Base-by-base conservation (phyloP, 2,113 vertebrate genomes). In the Lasiurus borealis region DNA sequence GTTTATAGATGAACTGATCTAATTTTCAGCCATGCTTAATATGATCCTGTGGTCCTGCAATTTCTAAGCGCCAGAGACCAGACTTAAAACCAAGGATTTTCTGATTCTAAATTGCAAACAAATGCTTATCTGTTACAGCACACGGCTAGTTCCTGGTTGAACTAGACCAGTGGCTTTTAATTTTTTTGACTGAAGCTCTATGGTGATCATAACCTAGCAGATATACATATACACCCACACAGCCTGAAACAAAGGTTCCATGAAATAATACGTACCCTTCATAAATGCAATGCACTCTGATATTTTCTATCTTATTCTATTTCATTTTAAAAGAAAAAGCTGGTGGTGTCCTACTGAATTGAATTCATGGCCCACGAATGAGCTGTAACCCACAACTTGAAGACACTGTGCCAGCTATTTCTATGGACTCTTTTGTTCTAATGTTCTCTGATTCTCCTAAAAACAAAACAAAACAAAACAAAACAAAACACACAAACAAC, bases 401-500 rank as follows among this genome's bases (percentile, higher is more conserved):
- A 90, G 93, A 88, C 14, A 72, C 19, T 25, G 2, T 19, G 34
- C 8, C 0, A 59, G 40, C 21, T 80, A 44, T 89, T 88, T 77
- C 46, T 57, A 34, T 14, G 36, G 64, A 31, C 9, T 75, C 31
- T 73, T 78, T 34, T 16, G 52, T 73, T 91, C 10, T 84, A 52
- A 93, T 23, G 10, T 75, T 88, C 31, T 93, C 48, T 23, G n/a
- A 66, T 80, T 95, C 7, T 82, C 34, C 50, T 86, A 64, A n/a
- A n/a, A n/a, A n/a, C n/a, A n/a, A n/a, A n/a, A n/a, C n/a, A n/a
- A n/a, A n/a, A 68, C 18, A 29, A 54, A 54, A 54, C 16, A 54
- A 54, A 54, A 54, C 29, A 85, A 27, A 73, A 76, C 6, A 25
- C 14, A 59, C 10, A 50, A 62, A 57, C 15, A 64, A 64, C 62